Base-by-base conservation (phyloP, 2,888 invertebrate genomes). In the Macrostomum cliftonense region DNA sequence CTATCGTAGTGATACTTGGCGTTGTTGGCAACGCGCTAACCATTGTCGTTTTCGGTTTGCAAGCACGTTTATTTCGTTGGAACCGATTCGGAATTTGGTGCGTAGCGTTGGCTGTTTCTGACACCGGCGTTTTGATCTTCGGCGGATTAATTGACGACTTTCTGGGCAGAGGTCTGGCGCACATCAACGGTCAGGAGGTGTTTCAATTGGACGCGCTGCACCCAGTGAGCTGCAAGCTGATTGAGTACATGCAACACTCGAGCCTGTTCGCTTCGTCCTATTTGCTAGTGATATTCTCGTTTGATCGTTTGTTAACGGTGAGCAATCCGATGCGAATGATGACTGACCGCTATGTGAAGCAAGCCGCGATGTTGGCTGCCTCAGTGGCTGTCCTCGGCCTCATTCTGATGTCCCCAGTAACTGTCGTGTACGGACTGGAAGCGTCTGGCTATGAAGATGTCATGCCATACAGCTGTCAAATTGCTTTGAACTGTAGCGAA, bases 91-190 rank as follows among this genome's bases (percentile, higher is more conserved):
- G 45, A 4, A 45, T 52, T 37, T 52, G 52, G 36, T 53, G 43
- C 17, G 52, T 52, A 13, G n/a, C 21, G 5, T 36, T 52, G 19
- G 52, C 51, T 2, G n/a, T 52, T 4, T 40, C 40, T 5, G 45
- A 52, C 36, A 36, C 43, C 37, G 38, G 45, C 9, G 42, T 40
- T 13, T 39, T 52, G 2, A 19, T 52, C 14, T 28, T 53, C 36
- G 52, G 52, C 21, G 45, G 53, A 11, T 52, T 52, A 2, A 16
- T 52, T 17, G 52, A 52, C 42, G 52, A 52, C 37, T 52, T 52
- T 20, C 51, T 52, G 19, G 52, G 52, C 12, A 12, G 52, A 14
- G 52, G 52, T 14, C 19, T 52, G 11, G 17, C 20, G 2, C 52
- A 52, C 42, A 39, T 44, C 13, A 7, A 28, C 28, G 28, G 28